Conservation (phyloP, 2,113 vertebrate species). For the Pardalotus punctatus region DNA sequence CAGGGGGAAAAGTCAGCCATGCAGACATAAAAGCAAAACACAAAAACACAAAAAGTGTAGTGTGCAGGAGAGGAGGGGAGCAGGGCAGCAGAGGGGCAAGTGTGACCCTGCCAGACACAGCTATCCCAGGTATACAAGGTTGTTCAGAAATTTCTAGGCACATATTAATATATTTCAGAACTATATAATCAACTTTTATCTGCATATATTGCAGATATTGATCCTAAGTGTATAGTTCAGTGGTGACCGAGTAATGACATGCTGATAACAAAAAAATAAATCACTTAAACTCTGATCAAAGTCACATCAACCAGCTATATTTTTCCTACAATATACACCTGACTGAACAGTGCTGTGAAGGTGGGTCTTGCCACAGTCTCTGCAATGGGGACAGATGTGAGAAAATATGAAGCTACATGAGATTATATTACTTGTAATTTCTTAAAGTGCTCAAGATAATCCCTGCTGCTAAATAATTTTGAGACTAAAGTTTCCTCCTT, state of each 20-base stretch:
- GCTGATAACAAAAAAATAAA: neutral
- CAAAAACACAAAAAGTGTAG: rapidly evolving
- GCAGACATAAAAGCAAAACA: neutral
- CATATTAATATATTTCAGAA: neutral
- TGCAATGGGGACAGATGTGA: neutral
- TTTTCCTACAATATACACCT: neutral
- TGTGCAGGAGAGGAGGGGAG: neutral
- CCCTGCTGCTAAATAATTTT: neutral
- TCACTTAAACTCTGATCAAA: neutral
- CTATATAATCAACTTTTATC: neutral
- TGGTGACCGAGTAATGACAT: neutral
- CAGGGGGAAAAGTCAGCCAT: neutral
- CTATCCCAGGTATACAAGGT: neutral
- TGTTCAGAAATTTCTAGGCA: neutral
- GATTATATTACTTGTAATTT: neutral
- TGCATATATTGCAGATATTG: neutral
- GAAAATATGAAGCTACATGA: neutral
- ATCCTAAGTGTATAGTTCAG: neutral
- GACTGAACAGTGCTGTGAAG: neutral
- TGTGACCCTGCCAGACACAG: neutral
- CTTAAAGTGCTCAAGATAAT: neutral
- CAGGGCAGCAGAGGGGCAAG: neutral
- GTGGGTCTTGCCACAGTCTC: neutral
- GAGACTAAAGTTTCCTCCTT: neutral
- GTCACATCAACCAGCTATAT: neutral